A percentile compares a stretch with the other conserved stretches of the same genome.
Conservation (phyloP, 2,113 vertebrate species). For the Rhipidura dahli region DNA sequence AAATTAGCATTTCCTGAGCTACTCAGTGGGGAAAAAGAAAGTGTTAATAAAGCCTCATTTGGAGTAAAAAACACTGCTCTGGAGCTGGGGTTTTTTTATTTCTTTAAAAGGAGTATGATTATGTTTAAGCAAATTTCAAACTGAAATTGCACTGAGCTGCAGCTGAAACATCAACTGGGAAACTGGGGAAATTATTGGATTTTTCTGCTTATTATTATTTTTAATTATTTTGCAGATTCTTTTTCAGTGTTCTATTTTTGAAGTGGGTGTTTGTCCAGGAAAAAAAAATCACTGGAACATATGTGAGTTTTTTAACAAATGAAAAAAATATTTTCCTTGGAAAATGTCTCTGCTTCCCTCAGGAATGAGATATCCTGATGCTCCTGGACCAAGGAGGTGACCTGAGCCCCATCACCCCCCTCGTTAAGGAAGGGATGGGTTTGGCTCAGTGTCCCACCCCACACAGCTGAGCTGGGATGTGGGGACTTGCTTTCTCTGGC, state of each 20-base stretch:
- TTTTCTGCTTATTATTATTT: conserved; percentile 59
- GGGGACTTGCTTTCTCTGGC: background rate
- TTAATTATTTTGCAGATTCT: conserved; percentile 35
- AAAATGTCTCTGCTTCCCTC: accelerated
- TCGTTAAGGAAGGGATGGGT: background rate
- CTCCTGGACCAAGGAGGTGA: background rate
- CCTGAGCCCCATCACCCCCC: background rate
- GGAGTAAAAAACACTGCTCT: background rate
- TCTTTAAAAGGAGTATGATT: background rate
- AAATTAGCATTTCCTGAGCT: background rate
- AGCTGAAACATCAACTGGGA: conserved; percentile 8
- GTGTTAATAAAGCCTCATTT: conserved; percentile 2
- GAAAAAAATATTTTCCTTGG: background rate
- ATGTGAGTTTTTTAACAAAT: background rate
- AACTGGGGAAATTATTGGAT: conserved; percentile 27
- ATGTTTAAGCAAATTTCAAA: conserved; percentile 17
- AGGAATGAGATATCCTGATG: background rate
- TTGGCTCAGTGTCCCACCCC: background rate
- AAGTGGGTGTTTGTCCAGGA: background rate
- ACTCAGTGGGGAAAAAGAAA: background rate
- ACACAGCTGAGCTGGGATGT: accelerated
- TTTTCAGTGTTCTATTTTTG: background rate
- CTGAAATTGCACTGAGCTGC: background rate
- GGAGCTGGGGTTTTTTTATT: background rate
- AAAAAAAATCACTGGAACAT: background rate